phyloP scores from a whole-genome alignment of 2,113 vertebrate genomes.

The Lagopus leucura region DNA sequence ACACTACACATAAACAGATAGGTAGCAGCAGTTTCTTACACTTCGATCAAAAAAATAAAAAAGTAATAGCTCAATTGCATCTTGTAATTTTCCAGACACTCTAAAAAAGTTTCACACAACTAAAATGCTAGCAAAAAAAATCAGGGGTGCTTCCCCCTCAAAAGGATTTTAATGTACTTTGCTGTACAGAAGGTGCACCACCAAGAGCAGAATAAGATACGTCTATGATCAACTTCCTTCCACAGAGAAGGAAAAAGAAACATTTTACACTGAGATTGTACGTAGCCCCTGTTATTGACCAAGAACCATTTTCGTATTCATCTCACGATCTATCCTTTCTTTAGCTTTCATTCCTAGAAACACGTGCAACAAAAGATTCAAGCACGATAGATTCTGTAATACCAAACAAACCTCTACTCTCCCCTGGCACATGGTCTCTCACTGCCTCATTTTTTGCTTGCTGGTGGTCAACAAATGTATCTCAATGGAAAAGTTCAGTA shows the following conservation, averaged over 20 bases:
- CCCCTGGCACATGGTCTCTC: constrained; percentile 35
- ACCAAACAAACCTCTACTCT: constrained; percentile 14
- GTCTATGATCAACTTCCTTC: constrained; percentile 4
- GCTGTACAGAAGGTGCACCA: constrained; percentile 61
- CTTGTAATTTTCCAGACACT: constrained; percentile 44
- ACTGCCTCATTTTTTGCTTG: constrained; percentile 59
- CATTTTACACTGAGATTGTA: constrained; percentile 42
- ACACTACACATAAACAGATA: constrained; percentile 79
- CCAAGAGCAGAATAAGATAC: constrained; percentile 31
- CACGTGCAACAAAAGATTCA: neutral
- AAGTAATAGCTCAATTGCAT: constrained; percentile 60
- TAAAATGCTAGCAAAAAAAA: constrained; percentile 71
- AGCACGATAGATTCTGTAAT: neutral
- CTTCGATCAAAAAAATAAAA: constrained; percentile 71
- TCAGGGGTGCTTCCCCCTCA: neutral
- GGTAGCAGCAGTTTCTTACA: constrained; percentile 83
- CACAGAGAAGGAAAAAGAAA: constrained; percentile 44
- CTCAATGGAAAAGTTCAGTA: constrained; percentile 16
- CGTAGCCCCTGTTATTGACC: constrained; percentile 21
- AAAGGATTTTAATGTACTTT: constrained; percentile 1
- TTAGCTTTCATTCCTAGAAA: constrained; percentile 14
- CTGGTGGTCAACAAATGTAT: constrained; percentile 62
- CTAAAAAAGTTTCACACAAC: constrained; percentile 51
- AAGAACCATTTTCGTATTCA: constrained; percentile 32
- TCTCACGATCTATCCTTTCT: neutral